phyloP scores from a whole-genome alignment of 2,888 invertebrate species.

The Petrolisthes cinctipes region DNA sequence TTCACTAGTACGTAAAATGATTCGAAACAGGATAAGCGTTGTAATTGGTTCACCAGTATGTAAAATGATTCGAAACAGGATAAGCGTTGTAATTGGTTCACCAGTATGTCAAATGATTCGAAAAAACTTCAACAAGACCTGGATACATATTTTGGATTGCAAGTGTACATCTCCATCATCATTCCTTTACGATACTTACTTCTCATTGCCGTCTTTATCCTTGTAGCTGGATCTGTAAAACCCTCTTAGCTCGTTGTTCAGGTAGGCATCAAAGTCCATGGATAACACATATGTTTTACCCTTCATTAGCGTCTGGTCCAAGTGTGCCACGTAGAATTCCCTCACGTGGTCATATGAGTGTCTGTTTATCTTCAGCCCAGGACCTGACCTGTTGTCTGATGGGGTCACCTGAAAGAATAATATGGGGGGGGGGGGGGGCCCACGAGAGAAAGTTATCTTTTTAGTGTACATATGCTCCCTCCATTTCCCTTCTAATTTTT shows the following conservation, averaged over 20 bases:
- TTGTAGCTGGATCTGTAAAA: conserved; percentile 87
- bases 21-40: too few relatives aligned
- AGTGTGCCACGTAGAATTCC: conserved; percentile 79
- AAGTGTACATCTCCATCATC: too few relatives aligned
- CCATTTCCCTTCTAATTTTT: not conserved
- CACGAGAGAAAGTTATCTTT: not conserved
- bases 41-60: too few relatives aligned
- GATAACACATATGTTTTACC: conserved; percentile 78
- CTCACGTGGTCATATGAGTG: conserved; percentile 67
- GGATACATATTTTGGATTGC: too few relatives aligned
- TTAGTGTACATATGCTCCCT: not conserved
- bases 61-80: too few relatives aligned
- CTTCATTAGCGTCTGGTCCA: conserved; percentile 74
- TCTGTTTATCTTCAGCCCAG: not conserved
- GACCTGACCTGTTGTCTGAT: conserved; percentile 2
- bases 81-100: too few relatives aligned
- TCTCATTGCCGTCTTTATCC: conserved; percentile 68
- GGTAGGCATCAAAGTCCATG: conserved; percentile 78
- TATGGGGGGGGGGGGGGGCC: not conserved
- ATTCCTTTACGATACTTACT: not conserved
- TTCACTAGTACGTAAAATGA: too few relatives aligned
- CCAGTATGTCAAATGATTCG: too few relatives aligned
- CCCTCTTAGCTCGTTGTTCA: conserved; percentile 83
- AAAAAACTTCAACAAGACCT: too few relatives aligned
- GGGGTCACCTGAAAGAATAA: not conserved